These are phyloP conservation scores for Hyperoplus immaculatus DNA, from an alignment of 2,797 vertebrate species.

Conservation along the genomic window DNA sequence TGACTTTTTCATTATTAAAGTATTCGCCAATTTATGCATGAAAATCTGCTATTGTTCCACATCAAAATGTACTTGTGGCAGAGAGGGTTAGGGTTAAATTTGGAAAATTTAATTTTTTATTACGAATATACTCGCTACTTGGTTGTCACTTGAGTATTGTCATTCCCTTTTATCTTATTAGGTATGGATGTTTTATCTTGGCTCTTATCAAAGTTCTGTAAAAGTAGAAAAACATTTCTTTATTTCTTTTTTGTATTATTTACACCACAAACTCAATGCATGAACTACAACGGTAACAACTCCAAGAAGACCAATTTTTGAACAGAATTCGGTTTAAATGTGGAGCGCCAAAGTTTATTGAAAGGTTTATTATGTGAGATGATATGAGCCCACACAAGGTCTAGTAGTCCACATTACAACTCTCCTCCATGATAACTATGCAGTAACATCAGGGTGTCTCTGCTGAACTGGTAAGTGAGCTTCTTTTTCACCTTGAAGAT, in stretches of 20 bases:
- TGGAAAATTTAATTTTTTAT: too few relatives aligned
- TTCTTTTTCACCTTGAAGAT: constrained; percentile 90
- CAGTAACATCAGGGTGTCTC: constrained; percentile 76
- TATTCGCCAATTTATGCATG: too few relatives aligned
- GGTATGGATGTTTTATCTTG: background rate
- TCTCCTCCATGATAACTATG: constrained; percentile 49
- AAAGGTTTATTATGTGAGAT: background rate
- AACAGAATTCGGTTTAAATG: constrained; percentile 1
- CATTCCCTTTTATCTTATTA: background rate
- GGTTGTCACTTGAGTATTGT: background rate
- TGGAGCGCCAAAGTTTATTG: background rate
- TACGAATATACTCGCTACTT: too few relatives aligned
- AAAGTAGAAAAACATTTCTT: constrained; percentile 25
- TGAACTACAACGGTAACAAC: background rate
- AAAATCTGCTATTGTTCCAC: too few relatives aligned
- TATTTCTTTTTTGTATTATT: constrained; percentile 43
- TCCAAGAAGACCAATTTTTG: background rate
- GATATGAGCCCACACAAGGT: background rate
- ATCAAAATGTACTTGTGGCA: too few relatives aligned
- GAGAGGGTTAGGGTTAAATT: too few relatives aligned
- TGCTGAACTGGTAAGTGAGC: constrained; percentile 87
- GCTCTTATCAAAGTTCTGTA: background rate
- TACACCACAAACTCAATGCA: constrained; percentile 34
- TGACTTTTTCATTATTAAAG: too few relatives aligned
- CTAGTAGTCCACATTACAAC: constrained; percentile 14